Conservation (phyloP, 2,888 invertebrate genomes). For the Folsomia manolachei region DNA sequence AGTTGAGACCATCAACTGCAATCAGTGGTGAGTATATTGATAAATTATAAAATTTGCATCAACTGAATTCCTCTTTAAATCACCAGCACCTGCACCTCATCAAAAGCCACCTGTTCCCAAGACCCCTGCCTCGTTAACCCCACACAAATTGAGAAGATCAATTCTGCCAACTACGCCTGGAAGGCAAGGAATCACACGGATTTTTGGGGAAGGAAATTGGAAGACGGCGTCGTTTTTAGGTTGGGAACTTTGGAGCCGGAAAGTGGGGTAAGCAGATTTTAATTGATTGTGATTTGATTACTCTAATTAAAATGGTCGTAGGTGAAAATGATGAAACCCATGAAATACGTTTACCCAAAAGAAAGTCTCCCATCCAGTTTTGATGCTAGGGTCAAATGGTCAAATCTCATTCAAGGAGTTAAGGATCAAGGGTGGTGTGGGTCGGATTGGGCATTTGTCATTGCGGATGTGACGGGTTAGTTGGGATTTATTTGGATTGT, state of each 20-base stretch:
- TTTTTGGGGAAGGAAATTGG: conserved; percentile 78
- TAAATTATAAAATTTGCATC: too few species aligned
- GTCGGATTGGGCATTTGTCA: conserved; percentile 89
- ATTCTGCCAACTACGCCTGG: conserved; percentile 67
- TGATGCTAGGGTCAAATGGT: conserved; percentile 75
- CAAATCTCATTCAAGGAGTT: conserved; percentile 66
- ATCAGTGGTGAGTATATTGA: too few species aligned
- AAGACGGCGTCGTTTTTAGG: conserved; percentile 72
- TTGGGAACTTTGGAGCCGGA: conserved; percentile 67
- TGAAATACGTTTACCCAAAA: conserved; percentile 59
- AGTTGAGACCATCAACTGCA: too few species aligned
- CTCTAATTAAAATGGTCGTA: conserved; percentile 16
- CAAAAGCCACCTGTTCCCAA: too few species aligned
- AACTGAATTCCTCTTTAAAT: too few species aligned
- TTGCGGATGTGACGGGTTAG: conserved; percentile 66
- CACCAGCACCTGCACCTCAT: too few species aligned
- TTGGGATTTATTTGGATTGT: conserved; percentile 1
- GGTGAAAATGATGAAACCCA: conserved; percentile 51
- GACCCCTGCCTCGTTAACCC: conserved; percentile 74
- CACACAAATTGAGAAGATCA: conserved; percentile 67
- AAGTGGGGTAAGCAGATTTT: conserved; percentile 55
- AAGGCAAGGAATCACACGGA: conserved; percentile 73
- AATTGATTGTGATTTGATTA: neutral
- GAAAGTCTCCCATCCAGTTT: conserved; percentile 66
- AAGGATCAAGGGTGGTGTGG: conserved; percentile 70